These are phyloP conservation scores for Melieria picta DNA, from an alignment of 2,888 invertebrate genomes.

Conservation along the genomic window DNA sequence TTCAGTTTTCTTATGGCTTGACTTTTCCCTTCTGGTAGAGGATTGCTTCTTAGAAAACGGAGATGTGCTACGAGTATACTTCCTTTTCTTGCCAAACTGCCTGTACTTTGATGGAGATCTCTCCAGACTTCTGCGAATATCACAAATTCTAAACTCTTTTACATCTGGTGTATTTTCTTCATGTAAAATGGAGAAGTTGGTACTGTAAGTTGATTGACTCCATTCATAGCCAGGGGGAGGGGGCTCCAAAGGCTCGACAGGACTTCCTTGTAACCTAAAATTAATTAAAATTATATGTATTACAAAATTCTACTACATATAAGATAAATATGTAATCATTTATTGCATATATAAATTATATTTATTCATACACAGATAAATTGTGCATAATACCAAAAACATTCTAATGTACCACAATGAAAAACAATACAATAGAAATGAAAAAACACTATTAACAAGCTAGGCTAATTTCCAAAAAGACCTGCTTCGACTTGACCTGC, in stretches of 20 bases:
- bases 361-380: too few species aligned
- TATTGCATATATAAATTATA: too few species aligned
- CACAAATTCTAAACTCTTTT: slow-evolving; percentile 40
- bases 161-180: slow-evolving; percentile 40
- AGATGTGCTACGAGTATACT: slow-evolving; percentile 40
- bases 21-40: slow-evolving; percentile 31
- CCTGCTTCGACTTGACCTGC: too few species aligned
- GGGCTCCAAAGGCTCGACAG: slow-evolving; percentile 45
- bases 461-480: too few species aligned
- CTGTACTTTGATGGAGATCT: slow-evolving; percentile 38
- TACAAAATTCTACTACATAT: too few species aligned
- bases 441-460: too few species aligned
- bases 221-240: slow-evolving; percentile 59
- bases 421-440: too few species aligned
- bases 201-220: slow-evolving; percentile 41
- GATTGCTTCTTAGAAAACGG: slow-evolving; percentile 37
- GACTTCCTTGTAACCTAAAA: slow-evolving; percentile 25
- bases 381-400: too few species aligned
- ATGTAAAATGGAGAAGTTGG: slow-evolving; percentile 33
- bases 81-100: slow-evolving; percentile 38
- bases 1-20: slow-evolving; percentile 22
- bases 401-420: too few species aligned
- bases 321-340: too few species aligned
- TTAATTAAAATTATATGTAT: not conserved
- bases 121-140: slow-evolving; percentile 30